Conservation (phyloP, 2,113 vertebrate species). For the Paramisgurnus dabryanus region DNA sequence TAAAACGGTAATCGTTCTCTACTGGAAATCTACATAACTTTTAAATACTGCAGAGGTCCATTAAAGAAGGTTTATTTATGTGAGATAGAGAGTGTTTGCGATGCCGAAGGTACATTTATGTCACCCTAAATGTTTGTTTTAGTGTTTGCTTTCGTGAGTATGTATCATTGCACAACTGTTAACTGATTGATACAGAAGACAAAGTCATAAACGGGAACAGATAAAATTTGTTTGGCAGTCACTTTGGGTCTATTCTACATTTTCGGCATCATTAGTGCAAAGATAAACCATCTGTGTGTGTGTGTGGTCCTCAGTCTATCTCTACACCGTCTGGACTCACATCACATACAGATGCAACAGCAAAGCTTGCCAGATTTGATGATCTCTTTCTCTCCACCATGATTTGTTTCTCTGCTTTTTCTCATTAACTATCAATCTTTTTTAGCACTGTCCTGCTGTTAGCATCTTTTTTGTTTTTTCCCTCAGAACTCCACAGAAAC, state of each 20-base stretch:
- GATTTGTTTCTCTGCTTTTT: constrained; percentile 24
- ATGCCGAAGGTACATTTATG: neutral
- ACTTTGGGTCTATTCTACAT: constrained; percentile 20
- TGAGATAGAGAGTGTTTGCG: neutral
- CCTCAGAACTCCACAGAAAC: constrained; percentile 22
- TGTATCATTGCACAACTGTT: neutral
- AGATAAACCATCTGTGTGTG: constrained; percentile 27
- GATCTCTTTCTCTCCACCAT: constrained; percentile 43
- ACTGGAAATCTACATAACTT: too few relatives aligned
- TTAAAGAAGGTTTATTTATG: neutral
- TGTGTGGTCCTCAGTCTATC: constrained; percentile 5
- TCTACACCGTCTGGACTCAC: constrained; percentile 27
- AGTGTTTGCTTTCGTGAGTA: too few relatives aligned
- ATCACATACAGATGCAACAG: constrained; percentile 65
- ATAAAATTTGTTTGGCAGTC: constrained; percentile 14
- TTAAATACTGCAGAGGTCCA: neutral
- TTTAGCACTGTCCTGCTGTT: constrained; percentile 31
- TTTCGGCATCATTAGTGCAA: constrained; percentile 33
- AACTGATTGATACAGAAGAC: neutral
- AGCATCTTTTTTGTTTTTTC: constrained; percentile 5
- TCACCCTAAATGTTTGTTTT: neutral
- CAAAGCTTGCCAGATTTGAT: constrained; percentile 60
- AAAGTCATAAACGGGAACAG: constrained; percentile 15
- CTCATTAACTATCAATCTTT: constrained; percentile 32
- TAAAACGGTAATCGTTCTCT: too few relatives aligned